These are phyloP conservation scores for Pomacea canaliculata DNA, from an alignment of 2,888 invertebrate species.

Conservation along the genomic window DNA sequence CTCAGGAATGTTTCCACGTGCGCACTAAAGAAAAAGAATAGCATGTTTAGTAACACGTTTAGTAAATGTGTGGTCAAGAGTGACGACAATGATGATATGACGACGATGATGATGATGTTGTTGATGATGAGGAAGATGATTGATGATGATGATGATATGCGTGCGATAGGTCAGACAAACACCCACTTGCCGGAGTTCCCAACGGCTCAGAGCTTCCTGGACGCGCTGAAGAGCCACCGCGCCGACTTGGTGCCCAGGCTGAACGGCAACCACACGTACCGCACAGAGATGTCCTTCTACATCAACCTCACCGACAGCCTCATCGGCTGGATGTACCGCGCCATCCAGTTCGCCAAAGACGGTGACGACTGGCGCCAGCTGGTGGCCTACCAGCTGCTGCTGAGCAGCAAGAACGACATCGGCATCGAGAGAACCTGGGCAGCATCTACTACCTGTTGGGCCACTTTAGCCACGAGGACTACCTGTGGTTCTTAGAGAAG, in stretches of 20 bases:
- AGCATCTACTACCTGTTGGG: constrained; percentile 57
- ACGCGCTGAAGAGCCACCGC: constrained; percentile 55
- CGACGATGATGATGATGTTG: too few species aligned
- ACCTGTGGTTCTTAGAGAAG: constrained; percentile 53
- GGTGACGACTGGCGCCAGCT: constrained; percentile 54
- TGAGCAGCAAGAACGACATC: constrained; percentile 58
- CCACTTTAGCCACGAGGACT: constrained; percentile 51
- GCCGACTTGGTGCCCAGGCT: constrained; percentile 22
- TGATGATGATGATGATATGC: too few species aligned
- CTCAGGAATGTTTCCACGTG: too few species aligned
- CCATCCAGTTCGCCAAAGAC: constrained; percentile 64
- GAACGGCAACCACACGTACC: constrained; percentile 33
- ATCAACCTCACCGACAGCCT: constrained; percentile 52
- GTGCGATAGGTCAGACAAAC: constrained; percentile 25
- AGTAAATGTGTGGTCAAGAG: too few species aligned
- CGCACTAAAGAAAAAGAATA: too few species aligned
- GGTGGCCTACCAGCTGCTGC: constrained; percentile 60
- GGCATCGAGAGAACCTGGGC: constrained; percentile 60
- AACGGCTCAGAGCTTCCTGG: constrained; percentile 47
- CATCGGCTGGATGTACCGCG: constrained; percentile 55
- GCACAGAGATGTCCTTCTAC: constrained; percentile 57
- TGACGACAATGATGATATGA: too few species aligned
- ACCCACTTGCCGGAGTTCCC: constrained; percentile 41
- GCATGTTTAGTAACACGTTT: too few species aligned
- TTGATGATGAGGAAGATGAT: too few species aligned